A percentile compares a stretch with the other conserved stretches of the same genome.
phyloP scores from a whole-genome alignment of 2,797 vertebrate species.

The Ceyx erithaca region DNA sequence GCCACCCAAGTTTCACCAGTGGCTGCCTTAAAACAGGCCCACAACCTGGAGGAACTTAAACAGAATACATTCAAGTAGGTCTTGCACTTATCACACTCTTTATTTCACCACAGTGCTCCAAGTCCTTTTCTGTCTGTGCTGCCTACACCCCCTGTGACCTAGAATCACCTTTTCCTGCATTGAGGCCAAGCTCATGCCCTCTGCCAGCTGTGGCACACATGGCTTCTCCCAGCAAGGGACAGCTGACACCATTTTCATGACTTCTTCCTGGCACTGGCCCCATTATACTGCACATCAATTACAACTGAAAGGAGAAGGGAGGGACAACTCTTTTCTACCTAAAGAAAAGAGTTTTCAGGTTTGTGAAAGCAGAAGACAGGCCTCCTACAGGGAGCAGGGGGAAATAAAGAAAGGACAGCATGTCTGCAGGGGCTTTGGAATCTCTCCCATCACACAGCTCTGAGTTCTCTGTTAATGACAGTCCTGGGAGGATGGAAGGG shows the following conservation, averaged over 20 bases:
- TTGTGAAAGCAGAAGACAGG: constrained; percentile 40
- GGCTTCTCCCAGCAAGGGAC: background rate
- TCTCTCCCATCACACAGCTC: background rate
- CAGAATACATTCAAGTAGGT: accelerated
- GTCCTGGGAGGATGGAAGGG: constrained; percentile 8
- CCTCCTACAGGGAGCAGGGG: background rate
- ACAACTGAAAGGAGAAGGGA: background rate
- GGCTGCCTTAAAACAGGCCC: background rate
- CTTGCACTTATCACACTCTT: background rate
- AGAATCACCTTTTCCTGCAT: background rate
- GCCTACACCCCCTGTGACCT: background rate
- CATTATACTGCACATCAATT: accelerated
- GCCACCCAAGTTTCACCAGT: background rate
- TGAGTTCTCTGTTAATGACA: background rate
- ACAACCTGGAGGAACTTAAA: background rate
- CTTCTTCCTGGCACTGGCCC: background rate
- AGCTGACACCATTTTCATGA: background rate
- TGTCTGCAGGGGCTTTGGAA: background rate
- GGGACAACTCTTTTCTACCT: background rate
- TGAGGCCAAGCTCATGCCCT: background rate
- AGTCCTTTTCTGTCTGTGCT: background rate
- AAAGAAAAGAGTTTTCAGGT: background rate
- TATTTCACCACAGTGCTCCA: background rate
- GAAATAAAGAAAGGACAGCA: background rate
- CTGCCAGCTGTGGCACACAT: accelerated